Percentiles rank a stretch among this genome's conserved stretches.
These are phyloP conservation scores for Ecliptopera silaceata DNA, from an alignment of 2,888 invertebrate genomes.

Conservation along the genomic window DNA sequence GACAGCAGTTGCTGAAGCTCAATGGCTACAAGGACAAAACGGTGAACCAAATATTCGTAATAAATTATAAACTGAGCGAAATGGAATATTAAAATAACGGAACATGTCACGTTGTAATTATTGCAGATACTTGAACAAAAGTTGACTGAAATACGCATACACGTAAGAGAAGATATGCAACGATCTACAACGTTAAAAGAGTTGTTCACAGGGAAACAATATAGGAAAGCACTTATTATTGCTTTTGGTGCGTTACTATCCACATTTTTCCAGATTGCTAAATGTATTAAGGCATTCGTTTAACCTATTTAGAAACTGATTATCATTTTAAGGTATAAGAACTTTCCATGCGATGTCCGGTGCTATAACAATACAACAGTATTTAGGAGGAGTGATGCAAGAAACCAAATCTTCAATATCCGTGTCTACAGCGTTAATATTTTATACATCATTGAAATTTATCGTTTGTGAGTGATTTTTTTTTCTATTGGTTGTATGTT, in stretches of 20 bases:
- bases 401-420: no score
- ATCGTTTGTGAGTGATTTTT: no score
- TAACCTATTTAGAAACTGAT: neutral
- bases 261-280: neutral
- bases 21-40: conserved; percentile 55
- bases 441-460: no score
- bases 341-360: conserved; percentile 56
- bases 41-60: conserved; percentile 37
- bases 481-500: no score
- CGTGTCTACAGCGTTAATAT: no score
- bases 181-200: conserved; percentile 68
- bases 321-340: conserved; percentile 55
- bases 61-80: neutral
- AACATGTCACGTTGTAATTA: neutral
- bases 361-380: conserved; percentile 52
- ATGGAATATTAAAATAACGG: neutral
- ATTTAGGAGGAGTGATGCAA: no score
- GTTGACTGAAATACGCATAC: conserved; percentile 50
- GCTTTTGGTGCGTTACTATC: conserved; percentile 51
- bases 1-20: conserved; percentile 56
- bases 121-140: conserved; percentile 54
- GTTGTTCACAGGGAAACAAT: conserved; percentile 69
- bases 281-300: neutral
- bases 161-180: conserved; percentile 70
- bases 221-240: conserved; percentile 65